Conservation (phyloP, 2,113 vertebrate species). For the Panurus biarmicus region DNA sequence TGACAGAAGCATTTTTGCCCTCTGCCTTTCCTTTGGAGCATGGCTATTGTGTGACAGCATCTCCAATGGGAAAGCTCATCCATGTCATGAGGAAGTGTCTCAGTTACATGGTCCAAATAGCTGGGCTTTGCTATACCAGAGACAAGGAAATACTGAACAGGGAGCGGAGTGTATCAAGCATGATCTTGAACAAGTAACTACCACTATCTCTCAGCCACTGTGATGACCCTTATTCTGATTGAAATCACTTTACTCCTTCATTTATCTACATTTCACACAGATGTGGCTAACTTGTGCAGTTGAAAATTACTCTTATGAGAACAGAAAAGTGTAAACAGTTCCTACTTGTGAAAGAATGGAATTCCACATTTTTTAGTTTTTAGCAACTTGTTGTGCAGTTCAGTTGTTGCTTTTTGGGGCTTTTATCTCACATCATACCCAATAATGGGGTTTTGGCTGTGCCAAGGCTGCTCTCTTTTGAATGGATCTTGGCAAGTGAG, state of each 20-base stretch:
- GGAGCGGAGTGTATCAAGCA: neutral
- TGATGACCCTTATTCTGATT: neutral
- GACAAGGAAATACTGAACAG: neutral
- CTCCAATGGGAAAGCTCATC: neutral
- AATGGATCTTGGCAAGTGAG: neutral
- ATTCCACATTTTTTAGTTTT: neutral
- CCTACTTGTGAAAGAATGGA: neutral
- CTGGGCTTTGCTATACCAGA: neutral
- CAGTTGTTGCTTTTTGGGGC: neutral
- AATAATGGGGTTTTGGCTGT: neutral
- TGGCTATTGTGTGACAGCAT: neutral
- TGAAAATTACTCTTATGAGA: neutral
- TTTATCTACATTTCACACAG: neutral
- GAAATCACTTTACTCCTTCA: neutral
- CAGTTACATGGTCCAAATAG: neutral
- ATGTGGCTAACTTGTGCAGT: neutral
- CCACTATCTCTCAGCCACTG: neutral
- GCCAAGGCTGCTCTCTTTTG: neutral
- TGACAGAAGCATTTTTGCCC: neutral
- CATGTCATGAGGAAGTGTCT: accelerated
- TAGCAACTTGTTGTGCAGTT: neutral
- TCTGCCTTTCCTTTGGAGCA: neutral
- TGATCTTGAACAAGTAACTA: neutral
- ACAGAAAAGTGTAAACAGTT: neutral
- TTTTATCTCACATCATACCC: neutral